These are phyloP conservation scores for Popillia japonica DNA, from an alignment of 1,140 invertebrate species.

Conservation along the genomic window DNA sequence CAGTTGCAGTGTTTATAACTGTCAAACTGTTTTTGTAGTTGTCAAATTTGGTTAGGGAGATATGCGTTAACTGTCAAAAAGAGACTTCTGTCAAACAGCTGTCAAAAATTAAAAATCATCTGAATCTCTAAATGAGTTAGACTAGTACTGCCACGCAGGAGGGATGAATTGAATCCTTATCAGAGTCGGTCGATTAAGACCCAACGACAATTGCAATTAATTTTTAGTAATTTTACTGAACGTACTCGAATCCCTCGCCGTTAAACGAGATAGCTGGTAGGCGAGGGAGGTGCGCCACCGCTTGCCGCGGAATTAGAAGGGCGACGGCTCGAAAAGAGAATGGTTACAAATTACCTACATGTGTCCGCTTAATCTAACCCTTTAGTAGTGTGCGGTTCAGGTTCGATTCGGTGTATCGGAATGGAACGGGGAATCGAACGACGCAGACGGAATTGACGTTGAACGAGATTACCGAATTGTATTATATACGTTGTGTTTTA, in stretches of 20 bases:
- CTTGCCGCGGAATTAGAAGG: neutral
- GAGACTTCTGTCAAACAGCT: too few species aligned
- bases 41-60: too few species aligned
- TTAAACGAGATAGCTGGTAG: too few species aligned
- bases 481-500: neutral
- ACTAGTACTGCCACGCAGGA: too few species aligned
- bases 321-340: neutral
- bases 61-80: too few species aligned
- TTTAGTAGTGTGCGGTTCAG: neutral
- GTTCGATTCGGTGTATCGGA: neutral
- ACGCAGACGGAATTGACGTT: neutral
- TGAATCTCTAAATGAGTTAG: too few species aligned
- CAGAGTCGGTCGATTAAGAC: too few species aligned
- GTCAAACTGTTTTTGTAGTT: too few species aligned
- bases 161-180: too few species aligned
- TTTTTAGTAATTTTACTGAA: neutral
- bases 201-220: neutral
- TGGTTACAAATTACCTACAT: slow-evolving; percentile 6
- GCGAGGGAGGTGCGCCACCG: neutral
- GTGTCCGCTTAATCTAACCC: neutral
- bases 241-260: neutral
- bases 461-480: neutral
- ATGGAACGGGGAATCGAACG: neutral
- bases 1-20: too few species aligned
- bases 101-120: too few species aligned